Evolutionary conservation across 2,113 vertebrate species (phyloP).

Genomic region (Phylloscopus trochiloides): DNA sequence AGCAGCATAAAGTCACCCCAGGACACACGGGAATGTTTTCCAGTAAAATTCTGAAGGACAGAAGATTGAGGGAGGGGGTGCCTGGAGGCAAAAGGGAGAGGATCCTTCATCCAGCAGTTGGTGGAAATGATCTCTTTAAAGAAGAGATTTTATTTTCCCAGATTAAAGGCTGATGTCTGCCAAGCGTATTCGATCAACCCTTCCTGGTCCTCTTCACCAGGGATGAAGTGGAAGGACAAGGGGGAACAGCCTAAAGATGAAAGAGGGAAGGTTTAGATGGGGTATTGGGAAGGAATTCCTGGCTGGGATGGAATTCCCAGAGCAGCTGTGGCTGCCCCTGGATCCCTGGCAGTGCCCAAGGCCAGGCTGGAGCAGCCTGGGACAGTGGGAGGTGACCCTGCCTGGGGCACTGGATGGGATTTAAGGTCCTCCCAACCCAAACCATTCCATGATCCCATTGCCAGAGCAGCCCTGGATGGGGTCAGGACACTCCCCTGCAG

Average conservation of each 20-base stretch:
- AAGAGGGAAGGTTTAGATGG: background rate
- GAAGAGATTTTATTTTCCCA: background rate
- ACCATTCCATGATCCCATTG: background rate
- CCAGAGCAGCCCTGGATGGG: background rate
- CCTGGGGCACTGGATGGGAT: background rate
- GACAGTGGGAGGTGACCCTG: background rate
- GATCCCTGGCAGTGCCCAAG: background rate
- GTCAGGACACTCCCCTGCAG: background rate
- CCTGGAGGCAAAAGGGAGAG: background rate
- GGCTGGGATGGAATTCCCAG: rapidly evolving
- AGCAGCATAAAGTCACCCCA: too few species aligned
- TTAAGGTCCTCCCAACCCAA: background rate
- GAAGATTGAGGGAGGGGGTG: background rate
- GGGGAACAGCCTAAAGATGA: background rate
- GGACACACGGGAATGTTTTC: background rate
- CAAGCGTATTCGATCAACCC: rapidly evolving
- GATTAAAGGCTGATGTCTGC: background rate
- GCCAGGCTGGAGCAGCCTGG: rapidly evolving
- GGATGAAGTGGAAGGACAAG: background rate
- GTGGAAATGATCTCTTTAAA: background rate
- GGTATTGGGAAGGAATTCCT: background rate
- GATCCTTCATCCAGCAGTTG: background rate
- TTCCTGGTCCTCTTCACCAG: background rate
- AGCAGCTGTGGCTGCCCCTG: background rate
- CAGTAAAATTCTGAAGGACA: background rate